phyloP scores from a whole-genome alignment of 1,140 invertebrate species.

The Meloidogyne hapla region DNA sequence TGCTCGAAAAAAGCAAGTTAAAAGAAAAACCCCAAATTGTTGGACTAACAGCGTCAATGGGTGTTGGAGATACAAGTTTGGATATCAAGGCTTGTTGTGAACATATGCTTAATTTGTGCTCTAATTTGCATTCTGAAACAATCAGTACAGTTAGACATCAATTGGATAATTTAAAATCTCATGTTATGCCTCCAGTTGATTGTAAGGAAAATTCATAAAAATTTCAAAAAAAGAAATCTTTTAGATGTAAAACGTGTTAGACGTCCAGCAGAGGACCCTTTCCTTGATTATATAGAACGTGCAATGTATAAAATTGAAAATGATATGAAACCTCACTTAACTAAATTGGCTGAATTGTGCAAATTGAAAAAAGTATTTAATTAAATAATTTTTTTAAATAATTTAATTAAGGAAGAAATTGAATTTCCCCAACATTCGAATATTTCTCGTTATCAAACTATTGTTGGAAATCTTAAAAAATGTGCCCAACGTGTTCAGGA shows the following conservation, averaged over 20 bases:
- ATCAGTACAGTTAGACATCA: constrained; percentile 45
- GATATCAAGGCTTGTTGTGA: constrained; percentile 32
- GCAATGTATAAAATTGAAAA: constrained; percentile 31
- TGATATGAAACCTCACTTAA: constrained; percentile 12
- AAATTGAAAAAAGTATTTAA: neutral
- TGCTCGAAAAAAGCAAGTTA: constrained; percentile 29
- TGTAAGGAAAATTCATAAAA: constrained; percentile 11
- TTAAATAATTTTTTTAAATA: neutral
- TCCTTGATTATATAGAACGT: constrained; percentile 26
- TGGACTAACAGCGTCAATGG: constrained; percentile 56
- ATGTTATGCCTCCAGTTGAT: constrained; percentile 38
- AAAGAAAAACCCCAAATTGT: constrained; percentile 44
- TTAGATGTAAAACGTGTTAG: constrained; percentile 11
- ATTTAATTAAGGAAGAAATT: constrained; percentile 30
- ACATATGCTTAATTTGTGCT: constrained; percentile 40
- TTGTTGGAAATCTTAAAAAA: constrained; percentile 30
- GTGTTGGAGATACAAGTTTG: constrained; percentile 40
- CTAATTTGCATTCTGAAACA: constrained; percentile 34
- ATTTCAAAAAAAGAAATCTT: neutral
- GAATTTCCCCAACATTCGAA: constrained; percentile 21
- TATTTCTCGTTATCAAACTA: constrained; percentile 26
- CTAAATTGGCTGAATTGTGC: constrained; percentile 8
- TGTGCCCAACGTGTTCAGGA: constrained; percentile 14
- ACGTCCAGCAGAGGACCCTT: constrained; percentile 8
- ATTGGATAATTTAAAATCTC: constrained; percentile 33